Percentiles rank a stretch among this genome's conserved stretches.
phyloP scores from a whole-genome alignment of 2,888 invertebrate genomes.

The Uloborus plumipes region DNA sequence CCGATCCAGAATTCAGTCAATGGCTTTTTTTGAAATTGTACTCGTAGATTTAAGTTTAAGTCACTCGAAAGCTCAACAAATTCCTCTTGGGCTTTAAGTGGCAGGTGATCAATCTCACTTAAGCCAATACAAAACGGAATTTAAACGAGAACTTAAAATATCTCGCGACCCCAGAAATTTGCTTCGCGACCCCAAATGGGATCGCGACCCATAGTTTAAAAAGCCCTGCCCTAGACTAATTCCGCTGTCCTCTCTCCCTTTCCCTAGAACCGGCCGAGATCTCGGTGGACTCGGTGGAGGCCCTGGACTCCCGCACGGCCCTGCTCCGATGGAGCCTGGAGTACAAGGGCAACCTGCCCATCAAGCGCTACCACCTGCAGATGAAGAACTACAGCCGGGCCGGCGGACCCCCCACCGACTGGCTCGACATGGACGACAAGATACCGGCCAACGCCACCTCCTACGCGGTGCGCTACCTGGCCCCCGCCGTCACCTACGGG shows the following conservation, averaged over 20 bases:
- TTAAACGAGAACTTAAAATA: no score
- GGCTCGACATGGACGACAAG: slow-evolving; percentile 66
- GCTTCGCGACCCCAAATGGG: no score
- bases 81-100: no score
- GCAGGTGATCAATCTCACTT: no score
- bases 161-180: no score
- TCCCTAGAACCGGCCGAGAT: slow-evolving; percentile 65
- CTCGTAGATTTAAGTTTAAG: no score
- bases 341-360: slow-evolving; percentile 63
- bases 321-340: slow-evolving; percentile 63
- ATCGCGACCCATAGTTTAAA: no score
- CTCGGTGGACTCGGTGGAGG: slow-evolving; percentile 62
- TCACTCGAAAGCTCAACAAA: no score
- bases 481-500: slow-evolving; percentile 65
- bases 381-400: slow-evolving; percentile 66
- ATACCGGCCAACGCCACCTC: slow-evolving; percentile 64
- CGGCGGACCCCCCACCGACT: slow-evolving; percentile 52
- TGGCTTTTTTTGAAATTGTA: no score
- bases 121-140: no score
- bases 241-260: slow-evolving; percentile 4
- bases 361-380: slow-evolving; percentile 65
- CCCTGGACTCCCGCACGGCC: slow-evolving; percentile 65
- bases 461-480: slow-evolving; percentile 65
- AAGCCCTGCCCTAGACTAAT: no score
- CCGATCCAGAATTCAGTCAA: no score